Conservation (phyloP, 2,797 vertebrate genomes). For the Chaunax sp. region DNA sequence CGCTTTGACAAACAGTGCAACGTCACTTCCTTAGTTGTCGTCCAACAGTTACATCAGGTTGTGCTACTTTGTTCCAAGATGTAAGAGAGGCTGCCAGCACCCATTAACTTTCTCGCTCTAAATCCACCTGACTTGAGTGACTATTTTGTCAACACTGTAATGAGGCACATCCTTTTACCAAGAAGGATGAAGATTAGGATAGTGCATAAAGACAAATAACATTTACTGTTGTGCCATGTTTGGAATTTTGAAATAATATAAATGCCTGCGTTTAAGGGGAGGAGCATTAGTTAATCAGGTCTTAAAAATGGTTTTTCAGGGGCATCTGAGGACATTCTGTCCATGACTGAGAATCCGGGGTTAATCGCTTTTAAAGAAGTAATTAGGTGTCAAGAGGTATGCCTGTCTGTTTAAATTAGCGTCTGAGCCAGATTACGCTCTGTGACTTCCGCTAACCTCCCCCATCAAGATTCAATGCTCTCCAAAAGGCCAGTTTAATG, state of each 20-base stretch:
- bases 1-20: constrained; percentile 19
- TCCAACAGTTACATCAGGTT: constrained; percentile 30
- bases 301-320: constrained; percentile 55
- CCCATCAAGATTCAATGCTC: constrained; percentile 50
- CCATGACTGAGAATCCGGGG: constrained; percentile 70
- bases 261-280: constrained; percentile 18
- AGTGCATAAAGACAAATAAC: constrained; percentile 5
- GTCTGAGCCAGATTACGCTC: constrained; percentile 67
- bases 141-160: constrained; percentile 42
- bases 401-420: constrained; percentile 82
- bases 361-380: constrained; percentile 83
- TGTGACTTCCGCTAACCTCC: constrained; percentile 70
- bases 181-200: constrained; percentile 15
- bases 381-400: constrained; percentile 81
- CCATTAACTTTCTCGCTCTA: constrained; percentile 38
- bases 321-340: constrained; percentile 68
- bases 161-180: constrained; percentile 25
- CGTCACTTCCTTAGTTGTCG: constrained; percentile 29
- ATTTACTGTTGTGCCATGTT: not conserved
- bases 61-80: constrained; percentile 30
- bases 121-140: constrained; percentile 39
- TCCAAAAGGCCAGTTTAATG: constrained; percentile 51
- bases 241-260: constrained; percentile 12
- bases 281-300: constrained; percentile 45
- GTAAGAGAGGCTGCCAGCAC: constrained; percentile 47